Percentiles rank a stretch among this genome's conserved stretches.
Evolutionary conservation across 2,888 invertebrate genomes (phyloP).

Genomic region (Oligia strigilis): DNA sequence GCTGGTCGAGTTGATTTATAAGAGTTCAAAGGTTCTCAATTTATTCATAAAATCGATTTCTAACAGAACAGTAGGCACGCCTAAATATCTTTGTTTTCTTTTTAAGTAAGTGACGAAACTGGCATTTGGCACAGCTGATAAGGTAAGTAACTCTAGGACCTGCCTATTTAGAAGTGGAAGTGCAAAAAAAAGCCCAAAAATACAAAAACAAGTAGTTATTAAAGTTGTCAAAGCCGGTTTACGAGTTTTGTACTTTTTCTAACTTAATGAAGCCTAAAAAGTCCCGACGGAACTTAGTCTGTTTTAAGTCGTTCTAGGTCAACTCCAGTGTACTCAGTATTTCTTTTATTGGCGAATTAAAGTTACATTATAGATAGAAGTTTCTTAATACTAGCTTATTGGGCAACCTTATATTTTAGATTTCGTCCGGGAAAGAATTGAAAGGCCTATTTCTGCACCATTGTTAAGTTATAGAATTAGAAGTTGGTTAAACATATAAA

Average conservation of each 20-base stretch:
- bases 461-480: neutral
- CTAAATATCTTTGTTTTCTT: neutral
- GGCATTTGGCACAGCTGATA: neutral
- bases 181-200: neutral
- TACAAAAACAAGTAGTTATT: neutral
- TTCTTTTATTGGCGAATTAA: neutral
- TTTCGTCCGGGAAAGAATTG: neutral
- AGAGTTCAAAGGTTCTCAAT: slow-evolving; percentile 22
- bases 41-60: neutral
- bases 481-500: neutral
- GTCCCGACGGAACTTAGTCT: neutral
- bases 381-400: neutral
- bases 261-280: slow-evolving; percentile 18
- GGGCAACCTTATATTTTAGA: too few relatives aligned
- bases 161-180: neutral
- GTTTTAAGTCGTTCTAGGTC: slow-evolving; percentile 1
- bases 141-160: neutral
- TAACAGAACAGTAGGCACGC: neutral
- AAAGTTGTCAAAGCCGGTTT: neutral
- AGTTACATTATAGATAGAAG: neutral
- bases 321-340: neutral
- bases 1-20: slow-evolving; percentile 6
- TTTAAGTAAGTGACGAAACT: neutral
- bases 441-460: neutral
- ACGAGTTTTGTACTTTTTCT: neutral